Percentiles rank a stretch among this genome's conserved stretches.
Evolutionary conservation across 2,797 vertebrate species (phyloP).

Genomic region (Allobates femoralis): DNA sequence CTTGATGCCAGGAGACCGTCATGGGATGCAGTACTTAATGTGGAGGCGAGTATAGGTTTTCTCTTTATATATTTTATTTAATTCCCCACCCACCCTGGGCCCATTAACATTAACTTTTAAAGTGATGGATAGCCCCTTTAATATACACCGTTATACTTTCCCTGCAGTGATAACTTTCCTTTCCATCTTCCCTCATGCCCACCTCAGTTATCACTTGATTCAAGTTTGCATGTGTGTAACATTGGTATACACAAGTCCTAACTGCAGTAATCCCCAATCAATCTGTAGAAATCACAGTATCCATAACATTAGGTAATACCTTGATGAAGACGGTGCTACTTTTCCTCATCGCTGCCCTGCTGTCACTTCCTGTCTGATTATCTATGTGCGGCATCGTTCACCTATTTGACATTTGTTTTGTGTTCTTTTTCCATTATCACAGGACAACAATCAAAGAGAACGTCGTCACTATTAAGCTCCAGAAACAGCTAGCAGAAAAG

Average conservation of each 20-base stretch:
- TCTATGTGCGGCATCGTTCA: slow-evolving; percentile 2
- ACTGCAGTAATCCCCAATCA: slow-evolving; percentile 5
- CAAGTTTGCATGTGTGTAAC: background rate
- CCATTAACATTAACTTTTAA: too few relatives aligned
- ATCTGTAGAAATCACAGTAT: slow-evolving; percentile 19
- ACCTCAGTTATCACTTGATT: background rate
- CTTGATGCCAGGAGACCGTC: too few relatives aligned
- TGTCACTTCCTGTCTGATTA: slow-evolving; percentile 20
- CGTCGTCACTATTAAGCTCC: slow-evolving; percentile 86
- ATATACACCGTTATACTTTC: too few relatives aligned
- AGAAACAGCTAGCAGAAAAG: slow-evolving; percentile 84
- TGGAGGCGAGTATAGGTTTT: too few relatives aligned
- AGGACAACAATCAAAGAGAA: slow-evolving; percentile 85
- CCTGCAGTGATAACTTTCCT: background rate
- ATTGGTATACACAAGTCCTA: background rate
- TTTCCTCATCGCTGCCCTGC: background rate
- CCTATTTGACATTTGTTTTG: slow-evolving; percentile 9
- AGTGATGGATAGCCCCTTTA: too few relatives aligned
- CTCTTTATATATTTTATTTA: too few relatives aligned
- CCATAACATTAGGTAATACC: slow-evolving; percentile 29
- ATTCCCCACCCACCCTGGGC: too few relatives aligned
- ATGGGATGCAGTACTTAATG: too few relatives aligned
- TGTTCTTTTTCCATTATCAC: slow-evolving; percentile 63
- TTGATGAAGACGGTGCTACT: slow-evolving; percentile 14
- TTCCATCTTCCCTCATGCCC: background rate